These are phyloP conservation scores for Diloba caeruleocephala DNA, from an alignment of 2,888 invertebrate genomes.

Conservation along the genomic window DNA sequence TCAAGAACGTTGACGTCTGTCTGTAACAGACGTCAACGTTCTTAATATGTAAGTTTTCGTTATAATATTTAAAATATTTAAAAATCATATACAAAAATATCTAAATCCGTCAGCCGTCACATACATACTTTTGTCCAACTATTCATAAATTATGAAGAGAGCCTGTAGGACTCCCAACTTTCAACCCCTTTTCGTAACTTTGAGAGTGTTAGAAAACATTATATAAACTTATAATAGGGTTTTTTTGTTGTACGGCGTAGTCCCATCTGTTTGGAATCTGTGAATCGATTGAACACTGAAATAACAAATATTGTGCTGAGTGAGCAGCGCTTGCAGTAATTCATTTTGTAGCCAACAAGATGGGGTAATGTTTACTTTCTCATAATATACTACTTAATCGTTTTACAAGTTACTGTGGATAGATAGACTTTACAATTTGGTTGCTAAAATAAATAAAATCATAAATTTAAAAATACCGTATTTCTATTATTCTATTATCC, in stretches of 20 bases:
- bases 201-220: slow-evolving; percentile 49
- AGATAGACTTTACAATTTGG: no score
- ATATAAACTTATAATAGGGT: slow-evolving; percentile 55
- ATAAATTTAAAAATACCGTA: no score
- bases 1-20: no score
- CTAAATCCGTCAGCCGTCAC: slow-evolving; percentile 10
- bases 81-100: not conserved
- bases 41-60: no score
- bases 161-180: slow-evolving; percentile 39
- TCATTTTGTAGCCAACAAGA: not conserved
- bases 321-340: not conserved
- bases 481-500: no score
- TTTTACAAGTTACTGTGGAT: no score
- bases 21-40: no score
- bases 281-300: slow-evolving; percentile 33
- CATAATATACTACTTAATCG: no score
- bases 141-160: slow-evolving; percentile 47
- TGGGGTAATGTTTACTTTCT: no score
- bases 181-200: slow-evolving; percentile 47
- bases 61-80: no score
- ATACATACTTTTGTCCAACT: slow-evolving; percentile 32
- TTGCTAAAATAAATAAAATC: no score
- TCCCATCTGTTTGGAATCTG: slow-evolving; percentile 40
- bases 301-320: slow-evolving; percentile 20
- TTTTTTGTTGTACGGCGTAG: slow-evolving; percentile 37